A percentile compares a stretch with the other conserved stretches of the same genome.
Conservation (phyloP, 2,797 vertebrate genomes). For the Ciconia nigra region DNA sequence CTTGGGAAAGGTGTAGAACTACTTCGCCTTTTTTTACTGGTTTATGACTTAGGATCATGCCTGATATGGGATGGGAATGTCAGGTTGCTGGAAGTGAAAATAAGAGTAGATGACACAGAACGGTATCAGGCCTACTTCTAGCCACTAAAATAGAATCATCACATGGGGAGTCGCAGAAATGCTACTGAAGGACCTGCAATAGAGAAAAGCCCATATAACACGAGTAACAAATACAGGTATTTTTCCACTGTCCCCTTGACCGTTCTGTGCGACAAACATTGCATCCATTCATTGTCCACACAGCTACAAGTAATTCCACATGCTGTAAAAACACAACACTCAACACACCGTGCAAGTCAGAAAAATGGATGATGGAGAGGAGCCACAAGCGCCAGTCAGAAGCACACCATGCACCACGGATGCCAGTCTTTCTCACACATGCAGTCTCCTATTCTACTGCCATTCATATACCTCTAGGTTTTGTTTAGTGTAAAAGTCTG, state of each 20-base stretch:
- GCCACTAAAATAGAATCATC: constrained; percentile 17
- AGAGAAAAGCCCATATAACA: constrained; percentile 54
- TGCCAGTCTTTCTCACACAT: constrained; percentile 56
- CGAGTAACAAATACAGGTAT: neutral
- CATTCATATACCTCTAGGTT: constrained; percentile 47
- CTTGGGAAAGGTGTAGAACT: neutral
- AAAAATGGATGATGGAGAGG: neutral
- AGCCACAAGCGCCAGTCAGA: constrained; percentile 39
- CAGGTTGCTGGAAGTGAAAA: neutral
- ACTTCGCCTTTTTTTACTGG: neutral
- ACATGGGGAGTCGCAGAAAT: constrained; percentile 19
- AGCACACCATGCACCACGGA: constrained; percentile 66
- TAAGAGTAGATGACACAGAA: constrained; percentile 34
- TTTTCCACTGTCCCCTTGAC: constrained; percentile 33
- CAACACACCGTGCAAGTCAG: constrained; percentile 60
- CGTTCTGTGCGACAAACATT: constrained; percentile 22
- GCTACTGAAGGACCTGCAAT: constrained; percentile 43
- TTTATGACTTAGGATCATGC: constrained; percentile 17
- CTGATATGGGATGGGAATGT: constrained; percentile 5
- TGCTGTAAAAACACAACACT: constrained; percentile 64
- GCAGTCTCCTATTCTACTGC: constrained; percentile 66
- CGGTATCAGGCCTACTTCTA: neutral
- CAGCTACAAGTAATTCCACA: constrained; percentile 55
- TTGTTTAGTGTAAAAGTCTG: constrained; percentile 48
- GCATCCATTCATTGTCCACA: constrained; percentile 30